These are phyloP conservation scores for Strigamia transsilvanica DNA, from an alignment of 2,888 invertebrate genomes.

Conservation along the genomic window DNA sequence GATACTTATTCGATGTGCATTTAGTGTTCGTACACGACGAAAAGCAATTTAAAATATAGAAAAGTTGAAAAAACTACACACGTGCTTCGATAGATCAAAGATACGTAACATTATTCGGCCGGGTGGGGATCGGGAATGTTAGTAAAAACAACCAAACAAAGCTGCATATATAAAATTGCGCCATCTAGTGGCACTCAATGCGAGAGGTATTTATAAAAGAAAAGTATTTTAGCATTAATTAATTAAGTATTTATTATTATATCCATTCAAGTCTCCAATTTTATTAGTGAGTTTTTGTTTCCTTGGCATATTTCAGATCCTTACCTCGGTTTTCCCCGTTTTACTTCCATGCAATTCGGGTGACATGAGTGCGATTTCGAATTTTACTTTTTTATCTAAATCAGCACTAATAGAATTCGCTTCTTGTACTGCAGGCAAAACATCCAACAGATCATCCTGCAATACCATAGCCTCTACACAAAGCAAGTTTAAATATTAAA, in stretches of 20 bases:
- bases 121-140: background rate
- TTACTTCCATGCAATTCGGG: conserved; percentile 66
- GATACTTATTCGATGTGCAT: background rate
- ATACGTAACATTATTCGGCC: conserved; percentile 35
- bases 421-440: conserved; percentile 68
- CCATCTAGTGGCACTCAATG: conserved; percentile 22
- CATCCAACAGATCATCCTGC: conserved; percentile 68
- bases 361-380: conserved; percentile 68
- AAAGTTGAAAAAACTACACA: conserved; percentile 16
- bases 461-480: conserved; percentile 64
- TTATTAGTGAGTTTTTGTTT: background rate
- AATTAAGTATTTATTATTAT: no score
- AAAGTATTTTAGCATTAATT: no score
- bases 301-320: background rate
- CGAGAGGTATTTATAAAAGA: no score
- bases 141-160: background rate
- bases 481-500: background rate
- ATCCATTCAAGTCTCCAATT: background rate
- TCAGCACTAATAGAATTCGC: conserved; percentile 69
- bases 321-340: conserved; percentile 65
- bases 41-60: background rate
- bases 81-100: conserved; percentile 32
- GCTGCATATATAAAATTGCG: conserved; percentile 9
- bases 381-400: conserved; percentile 67
- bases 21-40: background rate